Evolutionary conservation across 2,888 invertebrate species (phyloP).

Genomic region (Dinocampus coccinellae): DNA sequence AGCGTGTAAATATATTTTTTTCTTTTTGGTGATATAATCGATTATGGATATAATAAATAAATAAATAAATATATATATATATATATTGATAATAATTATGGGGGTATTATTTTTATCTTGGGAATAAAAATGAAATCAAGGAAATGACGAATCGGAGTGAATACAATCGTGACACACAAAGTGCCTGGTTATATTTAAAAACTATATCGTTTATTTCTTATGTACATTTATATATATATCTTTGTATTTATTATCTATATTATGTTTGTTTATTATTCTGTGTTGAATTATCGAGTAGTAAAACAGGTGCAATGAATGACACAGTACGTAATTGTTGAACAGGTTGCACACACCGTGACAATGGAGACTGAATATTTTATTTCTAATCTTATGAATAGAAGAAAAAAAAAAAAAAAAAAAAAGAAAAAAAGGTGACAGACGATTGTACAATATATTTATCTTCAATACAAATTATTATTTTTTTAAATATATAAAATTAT

Average conservation of each 20-base stretch:
- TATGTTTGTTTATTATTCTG: background rate
- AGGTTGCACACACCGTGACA: constrained; percentile 21
- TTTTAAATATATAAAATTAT: too few species aligned
- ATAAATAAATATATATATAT: too few species aligned
- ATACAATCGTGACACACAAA: background rate
- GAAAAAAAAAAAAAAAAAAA: background rate
- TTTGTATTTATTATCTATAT: background rate
- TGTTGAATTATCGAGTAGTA: constrained; percentile 5
- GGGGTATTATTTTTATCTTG: too few species aligned
- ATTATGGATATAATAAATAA: too few species aligned
- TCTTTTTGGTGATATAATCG: too few species aligned
- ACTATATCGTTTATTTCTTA: background rate
- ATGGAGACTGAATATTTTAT: background rate
- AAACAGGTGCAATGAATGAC: constrained; percentile 43
- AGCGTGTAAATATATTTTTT: too few species aligned
- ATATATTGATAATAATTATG: too few species aligned
- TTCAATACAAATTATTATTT: background rate
- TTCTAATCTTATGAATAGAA: too few species aligned
- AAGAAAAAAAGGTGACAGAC: too few species aligned
- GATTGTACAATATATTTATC: background rate
- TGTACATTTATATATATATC: background rate
- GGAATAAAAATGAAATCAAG: too few species aligned
- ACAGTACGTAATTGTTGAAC: constrained; percentile 24
- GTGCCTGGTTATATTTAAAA: too few species aligned
- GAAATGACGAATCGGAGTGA: too few species aligned